Evolutionary conservation across 2,113 vertebrate genomes (phyloP), one percentile per base, ranked within the genome.

Genomic region (Chaenogobius annularis): DNA sequence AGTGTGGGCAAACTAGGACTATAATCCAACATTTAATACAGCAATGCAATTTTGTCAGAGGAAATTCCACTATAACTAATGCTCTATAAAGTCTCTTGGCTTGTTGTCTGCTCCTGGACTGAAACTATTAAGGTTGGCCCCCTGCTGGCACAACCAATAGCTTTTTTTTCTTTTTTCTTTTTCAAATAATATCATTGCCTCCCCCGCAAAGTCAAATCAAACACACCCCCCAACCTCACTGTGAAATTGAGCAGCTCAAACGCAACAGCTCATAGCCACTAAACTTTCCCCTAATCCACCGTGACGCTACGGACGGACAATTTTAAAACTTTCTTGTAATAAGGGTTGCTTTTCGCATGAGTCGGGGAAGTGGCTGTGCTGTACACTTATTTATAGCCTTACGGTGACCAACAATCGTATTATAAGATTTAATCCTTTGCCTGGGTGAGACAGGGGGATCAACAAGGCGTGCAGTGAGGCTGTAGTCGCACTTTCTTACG

Each of bases 391-490:
- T 91, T 91, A 85, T 83, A 83, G 92, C 86, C 80, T 73, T 71
- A 80, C 89, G 84, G 74, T 89, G 84, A 90, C 85, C 82, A 89
- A 82, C 93, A 93, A 93, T 93, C 92, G 92, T 92, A 88, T 93
- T 89, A 93, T 88, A 87, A 92, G 91, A 92, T 92, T 90, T 91
- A 93, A 92, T 91, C 90, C 92, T 91, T 61, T 86, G 86, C 88
- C 88, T 87, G 79, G 80, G 74, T 83, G 83, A 86, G 89, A 90
- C 88, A 74, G 85, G 81, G 88, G 89, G 90, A 92, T 92, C 90
- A 90, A 78, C 87, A 86, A 59, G 85, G 88, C 82, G 83, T 88
- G 5, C 55, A 26, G 55, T 26, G 55, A 11, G 22, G 58, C 79
- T 87, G 52, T 85, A 70, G 48, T 80, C 82, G 69, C 70, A 58